Evolutionary conservation across 1,140 invertebrate species (phyloP).

Genomic region (Aporrectodea caliginosa): DNA sequence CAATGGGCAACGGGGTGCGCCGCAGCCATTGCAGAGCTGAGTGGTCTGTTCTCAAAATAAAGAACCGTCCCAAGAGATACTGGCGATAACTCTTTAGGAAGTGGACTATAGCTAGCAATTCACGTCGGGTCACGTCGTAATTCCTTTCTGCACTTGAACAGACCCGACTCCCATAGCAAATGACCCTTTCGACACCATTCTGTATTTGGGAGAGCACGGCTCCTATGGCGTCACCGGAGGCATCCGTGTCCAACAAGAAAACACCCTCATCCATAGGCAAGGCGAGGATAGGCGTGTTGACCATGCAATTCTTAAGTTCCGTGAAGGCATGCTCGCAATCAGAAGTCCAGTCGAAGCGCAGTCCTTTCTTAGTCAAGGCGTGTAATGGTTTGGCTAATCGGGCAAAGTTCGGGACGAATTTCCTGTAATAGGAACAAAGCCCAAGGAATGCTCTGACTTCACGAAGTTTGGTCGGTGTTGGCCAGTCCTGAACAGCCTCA

Average conservation of each 20-base stretch:
- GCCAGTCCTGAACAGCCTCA: conserved; percentile 46
- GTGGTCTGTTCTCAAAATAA: too few relatives aligned
- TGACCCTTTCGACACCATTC: too few relatives aligned
- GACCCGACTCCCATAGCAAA: conserved; percentile 28
- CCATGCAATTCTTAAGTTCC: conserved; percentile 15
- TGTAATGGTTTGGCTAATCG: conserved; percentile 29
- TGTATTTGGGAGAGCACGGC: too few relatives aligned
- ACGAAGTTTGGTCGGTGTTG: conserved; percentile 44
- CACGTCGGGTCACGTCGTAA: conserved; percentile 35
- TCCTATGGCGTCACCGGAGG: conserved; percentile 47
- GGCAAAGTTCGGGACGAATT: conserved; percentile 45
- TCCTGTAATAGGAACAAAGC: conserved; percentile 52
- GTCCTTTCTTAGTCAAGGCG: conserved; percentile 14
- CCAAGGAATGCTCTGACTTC: too few relatives aligned
- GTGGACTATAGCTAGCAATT: conserved; percentile 37
- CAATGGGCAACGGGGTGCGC: too few relatives aligned
- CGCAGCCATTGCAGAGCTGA: too few relatives aligned
- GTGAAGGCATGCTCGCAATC: conserved; percentile 23
- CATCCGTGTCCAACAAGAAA: conserved; percentile 55
- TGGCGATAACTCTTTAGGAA: conserved; percentile 34
- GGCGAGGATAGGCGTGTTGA: conserved; percentile 21
- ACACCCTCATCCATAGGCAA: conserved; percentile 45
- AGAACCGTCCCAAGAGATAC: conserved; percentile 37
- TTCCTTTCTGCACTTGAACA: conserved; percentile 31
- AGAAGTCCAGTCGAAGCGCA: conserved; percentile 15